These are phyloP conservation scores for Hypothenemus hampei DNA, from an alignment of 1,140 invertebrate genomes.

Conservation along the genomic window DNA sequence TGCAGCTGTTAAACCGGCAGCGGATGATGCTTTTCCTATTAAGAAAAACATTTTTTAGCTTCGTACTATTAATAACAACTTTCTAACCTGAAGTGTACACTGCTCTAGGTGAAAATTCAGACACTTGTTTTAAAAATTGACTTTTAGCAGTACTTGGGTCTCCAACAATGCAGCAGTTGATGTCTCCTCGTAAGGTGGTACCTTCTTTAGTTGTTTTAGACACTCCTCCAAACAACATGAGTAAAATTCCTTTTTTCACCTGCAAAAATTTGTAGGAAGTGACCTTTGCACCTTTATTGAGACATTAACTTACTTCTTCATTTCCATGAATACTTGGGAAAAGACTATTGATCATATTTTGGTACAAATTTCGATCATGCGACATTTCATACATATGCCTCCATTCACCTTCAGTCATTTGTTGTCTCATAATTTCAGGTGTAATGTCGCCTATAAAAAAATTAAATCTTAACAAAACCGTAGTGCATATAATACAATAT, in stretches of 20 bases:
- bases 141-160: slow-evolving; percentile 99
- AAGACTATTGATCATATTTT: slow-evolving; percentile 86
- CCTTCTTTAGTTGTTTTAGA: slow-evolving; percentile 91
- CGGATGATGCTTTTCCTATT: slow-evolving; percentile 81
- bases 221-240: slow-evolving; percentile 98
- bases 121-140: slow-evolving; percentile 91
- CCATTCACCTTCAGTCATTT: slow-evolving; percentile 95
- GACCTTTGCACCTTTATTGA: background rate
- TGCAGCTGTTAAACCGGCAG: slow-evolving; percentile 96
- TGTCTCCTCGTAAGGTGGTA: slow-evolving; percentile 86
- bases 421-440: slow-evolving; percentile 86
- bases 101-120: slow-evolving; percentile 91
- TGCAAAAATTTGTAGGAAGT: no score
- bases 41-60: background rate
- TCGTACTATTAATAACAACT: background rate
- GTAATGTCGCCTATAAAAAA: slow-evolving; percentile 70
- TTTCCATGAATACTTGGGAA: slow-evolving; percentile 98
- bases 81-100: slow-evolving; percentile 89
- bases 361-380: slow-evolving; percentile 85
- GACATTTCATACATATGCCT: slow-evolving; percentile 96
- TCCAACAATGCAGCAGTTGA: slow-evolving; percentile 97
- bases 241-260: slow-evolving; percentile 80
- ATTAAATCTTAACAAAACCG: background rate
- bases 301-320: slow-evolving; percentile 88
- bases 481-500: background rate